Conservation (phyloP, 2,888 invertebrate species). For the Pammene fasciana region DNA sequence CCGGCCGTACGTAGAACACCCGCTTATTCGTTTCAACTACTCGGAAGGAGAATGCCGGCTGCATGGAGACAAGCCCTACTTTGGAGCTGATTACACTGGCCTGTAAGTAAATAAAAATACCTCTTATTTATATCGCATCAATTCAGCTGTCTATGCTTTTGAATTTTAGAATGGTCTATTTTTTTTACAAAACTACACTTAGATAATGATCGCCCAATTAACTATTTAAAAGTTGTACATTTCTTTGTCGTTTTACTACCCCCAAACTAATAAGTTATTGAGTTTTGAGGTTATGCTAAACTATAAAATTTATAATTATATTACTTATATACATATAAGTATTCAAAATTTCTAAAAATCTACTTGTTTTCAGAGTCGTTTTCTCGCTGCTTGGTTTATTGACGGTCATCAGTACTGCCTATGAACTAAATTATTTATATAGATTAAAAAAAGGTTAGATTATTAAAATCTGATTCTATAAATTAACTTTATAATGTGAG, state of each 20-base stretch:
- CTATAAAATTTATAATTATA: too few relatives aligned
- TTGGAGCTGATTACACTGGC: not conserved
- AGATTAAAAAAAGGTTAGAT: constrained; percentile 16
- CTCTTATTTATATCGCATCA: too few relatives aligned
- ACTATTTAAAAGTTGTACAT: too few relatives aligned
- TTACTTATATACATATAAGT: too few relatives aligned
- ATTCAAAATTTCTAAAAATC: too few relatives aligned
- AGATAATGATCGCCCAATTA: too few relatives aligned
- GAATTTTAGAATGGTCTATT: too few relatives aligned
- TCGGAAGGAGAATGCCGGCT: not conserved
- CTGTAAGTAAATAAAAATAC: not conserved
- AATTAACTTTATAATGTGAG: not conserved
- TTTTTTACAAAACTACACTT: too few relatives aligned
- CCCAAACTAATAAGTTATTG: too few relatives aligned
- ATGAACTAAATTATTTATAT: constrained; percentile 25
- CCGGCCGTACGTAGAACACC: not conserved
- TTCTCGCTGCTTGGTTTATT: constrained; percentile 25
- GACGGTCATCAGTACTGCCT: constrained; percentile 19
- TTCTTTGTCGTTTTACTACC: too few relatives aligned
- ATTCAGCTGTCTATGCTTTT: too few relatives aligned
- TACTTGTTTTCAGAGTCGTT: constrained; percentile 17
- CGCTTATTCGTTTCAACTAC: not conserved
- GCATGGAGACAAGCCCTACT: not conserved
- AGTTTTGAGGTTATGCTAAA: too few relatives aligned
- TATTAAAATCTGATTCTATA: not conserved